Percentiles rank a stretch among this genome's conserved stretches.
Evolutionary conservation across 2,113 vertebrate genomes (phyloP).

Genomic region (Rissa tridactyla): DNA sequence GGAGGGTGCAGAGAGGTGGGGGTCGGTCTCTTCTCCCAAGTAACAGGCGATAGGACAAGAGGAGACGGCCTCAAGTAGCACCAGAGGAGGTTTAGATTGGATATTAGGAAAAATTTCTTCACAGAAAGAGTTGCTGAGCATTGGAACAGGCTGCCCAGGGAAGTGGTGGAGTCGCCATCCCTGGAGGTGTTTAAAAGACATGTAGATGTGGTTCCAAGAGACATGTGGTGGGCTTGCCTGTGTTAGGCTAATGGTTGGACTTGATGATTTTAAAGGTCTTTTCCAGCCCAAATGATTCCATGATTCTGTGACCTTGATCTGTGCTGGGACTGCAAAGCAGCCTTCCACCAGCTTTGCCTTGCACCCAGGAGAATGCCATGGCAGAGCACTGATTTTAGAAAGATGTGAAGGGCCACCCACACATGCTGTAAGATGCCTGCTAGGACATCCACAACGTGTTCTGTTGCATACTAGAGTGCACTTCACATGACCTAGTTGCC

Average conservation of each 20-base stretch:
- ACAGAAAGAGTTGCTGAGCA: neutral
- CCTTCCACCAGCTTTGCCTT: neutral
- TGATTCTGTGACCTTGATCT: neutral
- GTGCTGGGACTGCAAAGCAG: neutral
- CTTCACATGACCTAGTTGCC: neutral
- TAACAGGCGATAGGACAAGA: fast-evolving
- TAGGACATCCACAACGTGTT: fast-evolving
- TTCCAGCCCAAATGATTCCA: neutral
- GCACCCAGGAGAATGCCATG: neutral
- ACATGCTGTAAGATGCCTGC: neutral
- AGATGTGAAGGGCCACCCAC: neutral
- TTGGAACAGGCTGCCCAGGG: neutral
- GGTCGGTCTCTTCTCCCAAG: fast-evolving
- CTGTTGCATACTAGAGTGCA: neutral
- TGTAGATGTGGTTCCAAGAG: neutral
- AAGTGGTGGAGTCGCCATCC: neutral
- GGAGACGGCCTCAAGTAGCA: neutral
- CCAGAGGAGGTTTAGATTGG: neutral
- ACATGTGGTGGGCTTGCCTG: neutral
- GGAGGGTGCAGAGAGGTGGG: fast-evolving
- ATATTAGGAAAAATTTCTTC: neutral
- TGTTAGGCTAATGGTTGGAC: neutral
- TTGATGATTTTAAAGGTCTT: neutral
- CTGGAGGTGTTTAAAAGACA: neutral
- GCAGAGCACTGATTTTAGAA: neutral